Conservation (phyloP, 2,888 invertebrate genomes). For the Tachina grossa region DNA sequence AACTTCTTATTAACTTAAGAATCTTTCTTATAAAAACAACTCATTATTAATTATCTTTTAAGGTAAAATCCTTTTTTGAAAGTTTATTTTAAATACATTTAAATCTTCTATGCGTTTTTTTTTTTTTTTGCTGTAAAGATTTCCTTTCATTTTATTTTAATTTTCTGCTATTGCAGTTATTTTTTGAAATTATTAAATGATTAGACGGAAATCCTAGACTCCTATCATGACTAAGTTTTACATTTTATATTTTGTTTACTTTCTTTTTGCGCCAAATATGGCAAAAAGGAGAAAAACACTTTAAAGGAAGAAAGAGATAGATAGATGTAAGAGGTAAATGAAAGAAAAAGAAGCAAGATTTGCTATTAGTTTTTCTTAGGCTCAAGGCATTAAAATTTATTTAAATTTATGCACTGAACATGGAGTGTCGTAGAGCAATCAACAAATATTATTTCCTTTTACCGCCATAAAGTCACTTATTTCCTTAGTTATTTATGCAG, state of each 20-base stretch:
- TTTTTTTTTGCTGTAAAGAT: background rate
- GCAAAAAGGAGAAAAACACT: background rate
- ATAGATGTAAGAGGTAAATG: background rate
- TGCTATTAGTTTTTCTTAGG: background rate
- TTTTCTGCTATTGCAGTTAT: conserved; percentile 7
- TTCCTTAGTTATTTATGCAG: conserved; percentile 36
- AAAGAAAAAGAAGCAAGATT: background rate
- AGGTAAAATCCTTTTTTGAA: background rate
- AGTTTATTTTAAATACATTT: background rate
- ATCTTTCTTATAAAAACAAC: background rate
- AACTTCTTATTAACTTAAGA: background rate
- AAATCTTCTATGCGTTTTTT: too few species aligned
- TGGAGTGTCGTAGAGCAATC: conserved; percentile 44
- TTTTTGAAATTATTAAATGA: conserved; percentile 53
- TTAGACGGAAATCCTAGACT: conserved; percentile 62
- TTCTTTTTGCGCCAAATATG: background rate
- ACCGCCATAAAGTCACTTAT: conserved; percentile 52
- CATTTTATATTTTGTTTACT: background rate
- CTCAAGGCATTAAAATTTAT: conserved; percentile 37
- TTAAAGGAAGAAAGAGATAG: background rate
- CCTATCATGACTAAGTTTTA: conserved; percentile 54
- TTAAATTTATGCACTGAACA: conserved; percentile 25
- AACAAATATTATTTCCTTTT: conserved; percentile 62
- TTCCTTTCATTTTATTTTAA: too few species aligned
- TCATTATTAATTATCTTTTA: background rate